Base-by-base conservation (phyloP, 2,113 vertebrate genomes). In the Neodon shergylaensis region DNA sequence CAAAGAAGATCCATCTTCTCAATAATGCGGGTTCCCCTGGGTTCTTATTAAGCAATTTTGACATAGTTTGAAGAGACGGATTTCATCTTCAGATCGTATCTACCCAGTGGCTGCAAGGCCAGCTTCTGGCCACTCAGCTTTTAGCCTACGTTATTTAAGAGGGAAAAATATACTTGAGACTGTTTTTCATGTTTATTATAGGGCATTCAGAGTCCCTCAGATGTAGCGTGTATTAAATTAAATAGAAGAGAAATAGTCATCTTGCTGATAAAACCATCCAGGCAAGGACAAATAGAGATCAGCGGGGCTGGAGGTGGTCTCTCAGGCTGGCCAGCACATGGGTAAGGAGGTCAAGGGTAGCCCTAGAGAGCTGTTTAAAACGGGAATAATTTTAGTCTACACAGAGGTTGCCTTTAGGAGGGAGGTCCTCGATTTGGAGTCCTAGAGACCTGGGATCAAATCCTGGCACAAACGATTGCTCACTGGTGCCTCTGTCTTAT, bases 21-120 rank as follows among this genome's bases (percentile, higher is more conserved):
- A 93, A 92, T 97, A 96, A 39, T 36, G 22, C 0, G 7, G 76
- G 74, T 28, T 93, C 95, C 92, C 96, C 42, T 44, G 94, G 94
- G 96, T 96, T 97, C 95, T 97, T 97, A 94, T 92, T 96, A 96
- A 97, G 92, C 90, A 73, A 13, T 94, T 95, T 93, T 96, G 76
- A 96, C 84, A 47, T 81, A 65, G 93, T 92, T 92, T 76, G 79
- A 95, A 95, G 93, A 96, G 96, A 95, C 4, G n/a, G 90, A 96
- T 97, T 97, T 96, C 79, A 65, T 97, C 79, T 85, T 97, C 49
- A 70, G 88, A 82, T 90, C 49, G 31, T 96, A 74, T 94, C 94
- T 52, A 95, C 90, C 90, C 79, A 95, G 1, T 93, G 94, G 44
- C 36, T 58, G 21, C 88, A 86, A 94, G 87, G 10, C 87, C 83